A percentile compares a stretch with the other conserved stretches of the same genome.
phyloP scores from a whole-genome alignment of 2,888 invertebrate genomes.

The Onthophagus sagittarius region DNA sequence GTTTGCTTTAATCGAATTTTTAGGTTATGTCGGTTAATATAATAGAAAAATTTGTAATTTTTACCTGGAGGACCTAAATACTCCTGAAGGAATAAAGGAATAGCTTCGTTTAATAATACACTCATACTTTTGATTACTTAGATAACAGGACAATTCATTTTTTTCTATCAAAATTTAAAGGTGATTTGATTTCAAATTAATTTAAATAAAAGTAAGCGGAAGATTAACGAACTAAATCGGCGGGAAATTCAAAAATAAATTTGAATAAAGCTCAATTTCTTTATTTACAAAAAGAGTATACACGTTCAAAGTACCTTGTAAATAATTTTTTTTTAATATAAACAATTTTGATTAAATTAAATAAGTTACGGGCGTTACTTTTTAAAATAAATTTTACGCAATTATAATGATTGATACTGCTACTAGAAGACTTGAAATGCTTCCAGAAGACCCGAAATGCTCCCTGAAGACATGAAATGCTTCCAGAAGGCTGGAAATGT shows the following conservation, averaged over 20 bases:
- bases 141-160: conserved; percentile 7
- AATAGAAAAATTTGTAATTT: too few relatives aligned
- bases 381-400: background rate
- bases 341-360: conserved; percentile 23
- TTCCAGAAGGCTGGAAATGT: too few relatives aligned
- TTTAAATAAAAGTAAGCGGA: too few relatives aligned
- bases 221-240: background rate
- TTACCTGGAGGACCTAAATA: conserved; percentile 30
- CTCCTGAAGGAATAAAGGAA: conserved; percentile 24
- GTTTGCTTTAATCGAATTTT: background rate
- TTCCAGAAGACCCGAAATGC: too few relatives aligned
- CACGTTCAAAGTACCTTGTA: conserved; percentile 36
- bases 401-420: background rate
- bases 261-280: conserved; percentile 31
- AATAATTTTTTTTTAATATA: conserved; percentile 29
- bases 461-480: too few relatives aligned
- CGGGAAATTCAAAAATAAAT: too few relatives aligned
- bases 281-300: conserved; percentile 46
- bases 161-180: background rate
- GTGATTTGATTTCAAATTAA: background rate
- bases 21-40: background rate
- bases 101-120: conserved; percentile 21
- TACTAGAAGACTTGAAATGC: too few relatives aligned
- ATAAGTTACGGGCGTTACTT: background rate
- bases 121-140: conserved; percentile 13